Conservation (phyloP, 2,113 vertebrate species). For the Oplegnathus fasciatus region DNA sequence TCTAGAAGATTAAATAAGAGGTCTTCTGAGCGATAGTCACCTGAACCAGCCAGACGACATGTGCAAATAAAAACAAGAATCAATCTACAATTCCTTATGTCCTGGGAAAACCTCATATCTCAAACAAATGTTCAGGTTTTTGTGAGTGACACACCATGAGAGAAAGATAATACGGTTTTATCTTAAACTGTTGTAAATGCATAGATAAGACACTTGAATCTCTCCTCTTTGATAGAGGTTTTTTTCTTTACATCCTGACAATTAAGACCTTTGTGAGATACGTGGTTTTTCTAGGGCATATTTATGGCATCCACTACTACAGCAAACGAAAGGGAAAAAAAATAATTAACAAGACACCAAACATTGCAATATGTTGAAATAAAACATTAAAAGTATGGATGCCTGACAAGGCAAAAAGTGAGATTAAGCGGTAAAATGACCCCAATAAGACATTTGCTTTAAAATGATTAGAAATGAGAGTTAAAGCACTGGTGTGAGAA, state of each 20-base stretch:
- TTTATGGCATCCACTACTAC: constrained; percentile 37
- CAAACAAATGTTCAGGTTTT: constrained; percentile 8
- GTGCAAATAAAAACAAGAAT: constrained; percentile 74
- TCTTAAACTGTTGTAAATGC: constrained; percentile 39
- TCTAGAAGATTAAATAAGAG: constrained; percentile 60
- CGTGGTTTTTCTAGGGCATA: constrained; percentile 27
- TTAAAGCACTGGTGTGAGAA: constrained; percentile 30
- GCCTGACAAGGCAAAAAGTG: background rate
- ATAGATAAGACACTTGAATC: constrained; percentile 47
- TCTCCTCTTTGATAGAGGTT: background rate
- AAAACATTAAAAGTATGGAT: background rate
- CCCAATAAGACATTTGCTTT: constrained; percentile 20
- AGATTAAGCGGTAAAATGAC: constrained; percentile 15
- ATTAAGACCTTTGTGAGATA: constrained; percentile 37
- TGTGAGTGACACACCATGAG: constrained; percentile 20
- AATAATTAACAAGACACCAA: constrained; percentile 9
- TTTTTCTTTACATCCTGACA: constrained; percentile 14
- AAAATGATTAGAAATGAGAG: constrained; percentile 34
- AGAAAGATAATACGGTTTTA: constrained; percentile 26
- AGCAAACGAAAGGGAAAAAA: constrained; percentile 33
- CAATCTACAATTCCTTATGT: constrained; percentile 1
- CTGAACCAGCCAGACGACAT: constrained; percentile 84
- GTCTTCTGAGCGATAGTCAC: constrained; percentile 60
- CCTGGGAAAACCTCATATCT: constrained; percentile 54
- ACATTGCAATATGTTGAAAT: constrained; percentile 25